Evolutionary conservation across 2,113 vertebrate genomes (phyloP).

Genomic region (Toxotes jaculatrix): DNA sequence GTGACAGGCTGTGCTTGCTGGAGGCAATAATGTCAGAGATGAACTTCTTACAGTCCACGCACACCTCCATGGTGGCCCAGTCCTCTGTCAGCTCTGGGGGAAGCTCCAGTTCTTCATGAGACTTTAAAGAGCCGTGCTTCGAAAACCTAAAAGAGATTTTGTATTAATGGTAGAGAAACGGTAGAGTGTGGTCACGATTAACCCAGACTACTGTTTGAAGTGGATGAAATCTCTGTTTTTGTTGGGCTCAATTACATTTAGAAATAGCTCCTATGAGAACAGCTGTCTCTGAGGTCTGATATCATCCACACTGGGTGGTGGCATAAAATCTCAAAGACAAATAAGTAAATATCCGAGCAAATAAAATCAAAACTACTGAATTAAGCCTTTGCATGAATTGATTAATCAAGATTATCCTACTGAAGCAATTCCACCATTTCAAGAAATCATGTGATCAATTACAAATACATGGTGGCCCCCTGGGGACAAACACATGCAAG

Average conservation of each 20-base stretch:
- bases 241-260: too few species aligned
- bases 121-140: constrained; percentile 79
- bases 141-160: constrained; percentile 74
- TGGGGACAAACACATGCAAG: too few species aligned
- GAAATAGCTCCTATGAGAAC: too few species aligned
- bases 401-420: background rate
- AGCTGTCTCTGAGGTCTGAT: too few species aligned
- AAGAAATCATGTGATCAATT: too few species aligned
- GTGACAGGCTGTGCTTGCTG: constrained; percentile 94
- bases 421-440: background rate
- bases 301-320: background rate
- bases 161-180: too few species aligned
- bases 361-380: too few species aligned
- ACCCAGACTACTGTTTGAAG: too few species aligned
- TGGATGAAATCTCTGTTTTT: too few species aligned
- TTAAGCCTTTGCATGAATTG: too few species aligned
- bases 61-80: constrained; percentile 98
- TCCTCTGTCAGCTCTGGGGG: constrained; percentile 95
- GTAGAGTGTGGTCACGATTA: too few species aligned
- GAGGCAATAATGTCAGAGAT: constrained; percentile 97
- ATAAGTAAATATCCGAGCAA: background rate
- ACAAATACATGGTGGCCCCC: too few species aligned
- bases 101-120: constrained; percentile 90
- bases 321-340: background rate
- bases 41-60: constrained; percentile 99